phyloP scores from a whole-genome alignment of 1,140 invertebrate genomes.

The Helicoverpa armigera region DNA sequence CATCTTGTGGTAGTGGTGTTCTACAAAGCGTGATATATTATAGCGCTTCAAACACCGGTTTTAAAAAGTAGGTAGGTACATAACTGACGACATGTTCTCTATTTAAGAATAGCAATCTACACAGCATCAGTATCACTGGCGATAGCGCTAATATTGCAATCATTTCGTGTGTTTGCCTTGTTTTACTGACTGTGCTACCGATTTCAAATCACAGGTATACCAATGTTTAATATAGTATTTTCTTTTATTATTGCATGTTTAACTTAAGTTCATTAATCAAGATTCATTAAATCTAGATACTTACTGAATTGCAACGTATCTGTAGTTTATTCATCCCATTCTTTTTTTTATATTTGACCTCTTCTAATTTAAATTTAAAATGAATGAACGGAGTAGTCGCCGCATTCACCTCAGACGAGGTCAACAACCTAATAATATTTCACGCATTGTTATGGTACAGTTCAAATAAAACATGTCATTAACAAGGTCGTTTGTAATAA shows the following conservation, averaged over 20 bases:
- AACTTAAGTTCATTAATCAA: neutral
- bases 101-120: conserved; percentile 5
- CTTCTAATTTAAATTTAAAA: neutral
- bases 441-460: neutral
- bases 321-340: too few species aligned
- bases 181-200: neutral
- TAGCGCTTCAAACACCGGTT: neutral
- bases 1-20: neutral
- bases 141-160: neutral
- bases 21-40: neutral
- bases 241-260: neutral
- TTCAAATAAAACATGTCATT: conserved; percentile 15
- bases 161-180: neutral
- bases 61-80: neutral
- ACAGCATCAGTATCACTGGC: conserved; percentile 5
- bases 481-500: conserved; percentile 1
- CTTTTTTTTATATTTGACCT: too few species aligned
- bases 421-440: neutral
- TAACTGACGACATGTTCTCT: neutral
- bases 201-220: conserved; percentile 1
- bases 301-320: neutral
- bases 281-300: neutral
- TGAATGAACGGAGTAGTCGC: neutral
- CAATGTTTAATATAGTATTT: too few species aligned
- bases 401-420: neutral